phyloP scores from a whole-genome alignment of 2,888 invertebrate species.

The Clanis bilineata region DNA sequence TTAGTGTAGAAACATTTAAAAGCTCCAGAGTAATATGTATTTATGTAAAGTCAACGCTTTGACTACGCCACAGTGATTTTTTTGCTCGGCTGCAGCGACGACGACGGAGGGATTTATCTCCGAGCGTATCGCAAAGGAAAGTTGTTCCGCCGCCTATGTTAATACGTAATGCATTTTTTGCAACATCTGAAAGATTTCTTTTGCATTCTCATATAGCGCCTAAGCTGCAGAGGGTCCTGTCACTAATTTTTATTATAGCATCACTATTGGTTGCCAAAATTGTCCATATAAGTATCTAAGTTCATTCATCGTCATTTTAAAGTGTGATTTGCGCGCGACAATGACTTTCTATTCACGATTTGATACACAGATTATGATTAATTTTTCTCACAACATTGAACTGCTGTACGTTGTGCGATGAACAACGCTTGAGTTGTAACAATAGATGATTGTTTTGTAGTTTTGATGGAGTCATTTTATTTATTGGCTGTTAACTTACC shows the following conservation, averaged over 20 bases:
- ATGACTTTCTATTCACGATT: constrained; percentile 19
- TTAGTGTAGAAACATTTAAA: not conserved
- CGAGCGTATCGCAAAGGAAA: not conserved
- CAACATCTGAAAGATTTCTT: not conserved
- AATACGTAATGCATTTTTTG: constrained; percentile 11
- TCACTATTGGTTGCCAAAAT: not conserved
- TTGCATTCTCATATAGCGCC: not conserved
- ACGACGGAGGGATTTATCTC: not conserved
- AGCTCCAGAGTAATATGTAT: not conserved
- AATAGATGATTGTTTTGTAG: constrained; percentile 13
- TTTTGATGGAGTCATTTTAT: not conserved
- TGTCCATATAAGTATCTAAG: not conserved
- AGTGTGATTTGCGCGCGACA: constrained; percentile 6
- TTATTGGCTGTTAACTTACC: not conserved
- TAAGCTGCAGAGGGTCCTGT: not conserved
- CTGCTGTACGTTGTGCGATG: constrained; percentile 13
- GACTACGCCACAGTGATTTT: not conserved
- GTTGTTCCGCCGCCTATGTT: constrained; percentile 1
- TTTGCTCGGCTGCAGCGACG: not conserved
- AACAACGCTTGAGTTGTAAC: constrained; percentile 8
- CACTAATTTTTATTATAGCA: constrained; percentile 3
- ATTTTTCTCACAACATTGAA: constrained; percentile 21
- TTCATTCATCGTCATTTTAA: not conserved
- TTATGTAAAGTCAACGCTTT: not conserved
- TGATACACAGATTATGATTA: constrained; percentile 14